These are phyloP conservation scores for Tetraodon nigroviridis DNA, from an alignment of 2,113 vertebrate species.

Conservation along the genomic window DNA sequence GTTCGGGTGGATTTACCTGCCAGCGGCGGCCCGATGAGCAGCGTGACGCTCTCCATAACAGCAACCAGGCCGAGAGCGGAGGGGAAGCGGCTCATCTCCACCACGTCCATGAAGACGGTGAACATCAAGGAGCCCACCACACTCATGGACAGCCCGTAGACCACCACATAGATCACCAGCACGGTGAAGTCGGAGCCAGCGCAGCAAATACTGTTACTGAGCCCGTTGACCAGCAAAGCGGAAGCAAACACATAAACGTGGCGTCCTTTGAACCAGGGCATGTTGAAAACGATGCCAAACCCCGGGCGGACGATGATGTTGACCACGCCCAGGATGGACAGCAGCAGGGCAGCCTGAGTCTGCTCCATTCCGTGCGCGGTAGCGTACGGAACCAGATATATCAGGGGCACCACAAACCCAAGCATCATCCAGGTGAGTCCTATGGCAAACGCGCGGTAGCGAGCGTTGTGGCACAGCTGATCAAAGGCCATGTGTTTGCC, in stretches of 20 bases:
- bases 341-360: slow-evolving; percentile 78
- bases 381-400: slow-evolving; percentile 90
- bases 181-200: slow-evolving; percentile 69
- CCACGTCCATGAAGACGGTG: slow-evolving; percentile 90
- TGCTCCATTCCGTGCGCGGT: slow-evolving; percentile 73
- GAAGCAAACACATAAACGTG: slow-evolving; percentile 80
- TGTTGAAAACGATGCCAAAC: slow-evolving; percentile 76
- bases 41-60: slow-evolving; percentile 82
- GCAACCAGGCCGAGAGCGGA: slow-evolving; percentile 88
- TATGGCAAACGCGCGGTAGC: slow-evolving; percentile 76
- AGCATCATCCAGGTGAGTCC: slow-evolving; percentile 86
- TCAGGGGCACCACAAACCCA: slow-evolving; percentile 81
- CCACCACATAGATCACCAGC: slow-evolving; percentile 77
- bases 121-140: slow-evolving; percentile 82
- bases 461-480: slow-evolving; percentile 76
- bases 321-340: slow-evolving; percentile 82
- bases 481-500: slow-evolving; percentile 88
- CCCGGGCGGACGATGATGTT: slow-evolving; percentile 86
- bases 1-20: slow-evolving; percentile 73
- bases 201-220: slow-evolving; percentile 85
- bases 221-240: slow-evolving; percentile 78
- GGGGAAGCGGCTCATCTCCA: slow-evolving; percentile 87
- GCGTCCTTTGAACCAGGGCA: slow-evolving; percentile 70
- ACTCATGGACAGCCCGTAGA: slow-evolving; percentile 86
- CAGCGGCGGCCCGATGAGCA: slow-evolving; percentile 85